Evolutionary conservation across 2,113 vertebrate species (phyloP).

Genomic region (Colinus virginianus): DNA sequence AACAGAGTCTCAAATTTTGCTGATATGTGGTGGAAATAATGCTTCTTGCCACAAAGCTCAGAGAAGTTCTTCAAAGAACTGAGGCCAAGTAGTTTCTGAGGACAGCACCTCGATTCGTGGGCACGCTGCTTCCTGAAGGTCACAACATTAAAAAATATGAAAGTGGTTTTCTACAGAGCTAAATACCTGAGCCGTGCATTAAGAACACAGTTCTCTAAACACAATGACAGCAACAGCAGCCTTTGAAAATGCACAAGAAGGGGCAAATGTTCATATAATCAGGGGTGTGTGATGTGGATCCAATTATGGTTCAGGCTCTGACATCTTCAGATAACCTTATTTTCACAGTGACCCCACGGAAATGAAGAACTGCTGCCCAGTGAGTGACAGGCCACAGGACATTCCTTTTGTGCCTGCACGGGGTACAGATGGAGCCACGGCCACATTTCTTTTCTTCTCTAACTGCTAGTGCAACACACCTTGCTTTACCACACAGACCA

Average conservation of each 20-base stretch:
- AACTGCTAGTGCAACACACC: not conserved
- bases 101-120: not conserved
- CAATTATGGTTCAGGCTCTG: not conserved
- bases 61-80: not conserved
- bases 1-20: not conserved
- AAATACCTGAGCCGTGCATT: not conserved
- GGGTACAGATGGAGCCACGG: not conserved
- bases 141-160: not conserved
- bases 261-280: not conserved
- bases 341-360: fast-evolving
- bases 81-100: not conserved
- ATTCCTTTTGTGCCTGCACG: fast-evolving
- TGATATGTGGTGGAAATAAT: not conserved
- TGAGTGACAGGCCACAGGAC: not conserved
- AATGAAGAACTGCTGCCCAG: not conserved
- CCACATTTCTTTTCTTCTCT: not conserved
- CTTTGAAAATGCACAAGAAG: not conserved
- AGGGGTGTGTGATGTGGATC: not conserved
- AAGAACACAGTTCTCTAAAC: not conserved
- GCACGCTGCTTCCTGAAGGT: not conserved
- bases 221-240: not conserved
- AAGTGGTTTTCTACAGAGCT: not conserved
- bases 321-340: not conserved
- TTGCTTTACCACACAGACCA: not conserved
- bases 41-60: not conserved